Percentiles rank a stretch among this genome's conserved stretches.
These are phyloP conservation scores for Lasioglossum figueresi DNA, from an alignment of 2,888 invertebrate species.

Conservation along the genomic window DNA sequence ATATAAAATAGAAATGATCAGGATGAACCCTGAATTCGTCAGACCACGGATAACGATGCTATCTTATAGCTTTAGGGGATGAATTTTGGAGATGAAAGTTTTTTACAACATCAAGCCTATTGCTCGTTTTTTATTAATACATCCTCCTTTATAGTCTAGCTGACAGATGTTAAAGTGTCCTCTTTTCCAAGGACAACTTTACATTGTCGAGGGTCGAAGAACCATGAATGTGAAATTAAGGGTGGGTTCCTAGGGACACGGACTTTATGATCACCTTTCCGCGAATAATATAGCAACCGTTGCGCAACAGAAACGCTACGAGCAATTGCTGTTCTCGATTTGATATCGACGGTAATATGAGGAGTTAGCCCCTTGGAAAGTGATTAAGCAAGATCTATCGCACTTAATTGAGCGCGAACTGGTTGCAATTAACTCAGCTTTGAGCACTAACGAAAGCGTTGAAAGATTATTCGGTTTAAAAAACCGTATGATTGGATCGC, in stretches of 20 bases:
- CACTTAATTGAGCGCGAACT: neutral
- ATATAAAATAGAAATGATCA: neutral
- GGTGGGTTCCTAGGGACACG: neutral
- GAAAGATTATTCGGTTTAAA: neutral
- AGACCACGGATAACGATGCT: neutral
- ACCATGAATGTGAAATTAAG: slow-evolving; percentile 16
- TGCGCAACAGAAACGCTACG: neutral
- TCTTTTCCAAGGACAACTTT: neutral
- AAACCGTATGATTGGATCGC: neutral
- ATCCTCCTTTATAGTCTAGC: neutral
- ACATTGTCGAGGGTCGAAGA: neutral
- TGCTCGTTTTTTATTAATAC: neutral
- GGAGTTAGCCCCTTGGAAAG: neutral
- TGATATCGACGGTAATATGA: neutral
- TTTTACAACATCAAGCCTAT: neutral
- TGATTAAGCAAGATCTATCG: slow-evolving; percentile 11
- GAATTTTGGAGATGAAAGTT: neutral
- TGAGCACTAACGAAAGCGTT: neutral
- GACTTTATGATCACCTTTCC: slow-evolving; percentile 4
- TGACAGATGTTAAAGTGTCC: slow-evolving; percentile 1
- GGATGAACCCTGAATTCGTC: neutral
- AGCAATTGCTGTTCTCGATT: slow-evolving; percentile 2
- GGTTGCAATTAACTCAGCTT: slow-evolving; percentile 1
- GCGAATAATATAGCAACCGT: slow-evolving; percentile 12
- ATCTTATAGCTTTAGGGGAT: neutral